These are phyloP conservation scores for Amiota mariae DNA, from an alignment of 2,888 invertebrate species.

Conservation along the genomic window DNA sequence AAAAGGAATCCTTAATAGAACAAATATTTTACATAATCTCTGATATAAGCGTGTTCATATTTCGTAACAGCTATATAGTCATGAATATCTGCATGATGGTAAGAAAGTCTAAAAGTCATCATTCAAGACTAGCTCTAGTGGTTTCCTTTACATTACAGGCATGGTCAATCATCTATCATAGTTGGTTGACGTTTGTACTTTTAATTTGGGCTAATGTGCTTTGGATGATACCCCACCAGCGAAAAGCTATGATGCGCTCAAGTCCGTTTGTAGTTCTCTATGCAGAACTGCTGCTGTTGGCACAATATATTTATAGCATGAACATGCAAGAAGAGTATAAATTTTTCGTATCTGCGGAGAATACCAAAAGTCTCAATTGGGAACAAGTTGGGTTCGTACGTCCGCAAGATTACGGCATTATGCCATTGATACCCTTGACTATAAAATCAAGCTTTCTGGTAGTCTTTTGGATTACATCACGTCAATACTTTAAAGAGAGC, in stretches of 20 bases:
- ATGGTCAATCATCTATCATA: conserved; percentile 99
- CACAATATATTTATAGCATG: conserved; percentile 92
- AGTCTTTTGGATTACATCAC: conserved; percentile 96
- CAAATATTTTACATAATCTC: conserved; percentile 78
- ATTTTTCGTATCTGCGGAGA: conserved; percentile 80
- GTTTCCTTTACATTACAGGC: conserved; percentile 34
- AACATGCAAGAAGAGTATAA: conserved; percentile 85
- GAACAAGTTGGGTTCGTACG: conserved; percentile 88
- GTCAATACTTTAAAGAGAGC: conserved; percentile 90
- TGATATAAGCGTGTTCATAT: conserved; percentile 79
- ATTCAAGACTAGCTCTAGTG: conserved; percentile 26
- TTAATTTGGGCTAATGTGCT: conserved; percentile 94
- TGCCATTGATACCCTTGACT: conserved; percentile 83
- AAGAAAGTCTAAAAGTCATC: conserved; percentile 55
- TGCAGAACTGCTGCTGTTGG: conserved; percentile 87
- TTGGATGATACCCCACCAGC: conserved; percentile 96
- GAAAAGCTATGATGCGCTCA: conserved; percentile 90
- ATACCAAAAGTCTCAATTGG: conserved; percentile 79
- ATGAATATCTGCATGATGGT: conserved; percentile 95
- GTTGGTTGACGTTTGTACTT: conserved; percentile 96
- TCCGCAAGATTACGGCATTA: conserved; percentile 72
- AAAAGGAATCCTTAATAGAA: conserved; percentile 75
- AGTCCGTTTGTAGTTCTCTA: conserved; percentile 94
- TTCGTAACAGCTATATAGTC: conserved; percentile 87
- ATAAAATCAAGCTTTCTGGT: conserved; percentile 89